Evolutionary conservation across 2,797 vertebrate species (phyloP).

Genomic region (Lepus townsendii): DNA sequence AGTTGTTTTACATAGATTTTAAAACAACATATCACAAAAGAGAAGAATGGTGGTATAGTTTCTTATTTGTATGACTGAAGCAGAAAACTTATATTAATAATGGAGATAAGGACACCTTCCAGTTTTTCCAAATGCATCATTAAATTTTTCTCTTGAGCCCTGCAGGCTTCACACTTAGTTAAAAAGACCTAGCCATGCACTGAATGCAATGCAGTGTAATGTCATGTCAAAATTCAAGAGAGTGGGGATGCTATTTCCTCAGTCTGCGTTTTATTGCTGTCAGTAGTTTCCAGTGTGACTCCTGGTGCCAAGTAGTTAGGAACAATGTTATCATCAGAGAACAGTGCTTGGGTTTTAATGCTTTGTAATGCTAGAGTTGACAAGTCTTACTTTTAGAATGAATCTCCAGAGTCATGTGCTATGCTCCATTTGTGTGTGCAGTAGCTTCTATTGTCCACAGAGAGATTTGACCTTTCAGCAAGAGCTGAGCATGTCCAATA

Average conservation of each 20-base stretch:
- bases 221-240: constrained; percentile 7
- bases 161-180: constrained; percentile 13
- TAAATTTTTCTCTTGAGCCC: constrained; percentile 35
- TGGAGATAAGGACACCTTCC: constrained; percentile 41
- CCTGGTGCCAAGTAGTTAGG: constrained; percentile 65
- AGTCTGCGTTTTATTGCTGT: constrained; percentile 53
- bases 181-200: constrained; percentile 17
- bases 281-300: constrained; percentile 44
- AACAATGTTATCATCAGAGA: constrained; percentile 77
- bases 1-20: constrained; percentile 49
- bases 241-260: constrained; percentile 23
- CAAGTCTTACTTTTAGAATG: constrained; percentile 59
- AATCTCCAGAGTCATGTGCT: constrained; percentile 59
- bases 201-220: neutral
- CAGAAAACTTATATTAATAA: constrained; percentile 59
- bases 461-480: constrained; percentile 71
- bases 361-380: constrained; percentile 49
- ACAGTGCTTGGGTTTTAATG: constrained; percentile 68
- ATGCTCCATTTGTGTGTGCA: constrained; percentile 45
- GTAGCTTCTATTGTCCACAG: constrained; percentile 29
- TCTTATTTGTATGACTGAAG: constrained; percentile 59
- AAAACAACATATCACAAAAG: constrained; percentile 7
- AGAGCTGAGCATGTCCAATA: constrained; percentile 18
- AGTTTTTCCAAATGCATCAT: constrained; percentile 47
- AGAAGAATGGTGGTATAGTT: constrained; percentile 2